A percentile compares a stretch with the other conserved stretches of the same genome.
These are phyloP conservation scores for Nesometra sesokonis DNA, from an alignment of 35 echinoderm and acorn worm genomes.

Conservation along the genomic window DNA sequence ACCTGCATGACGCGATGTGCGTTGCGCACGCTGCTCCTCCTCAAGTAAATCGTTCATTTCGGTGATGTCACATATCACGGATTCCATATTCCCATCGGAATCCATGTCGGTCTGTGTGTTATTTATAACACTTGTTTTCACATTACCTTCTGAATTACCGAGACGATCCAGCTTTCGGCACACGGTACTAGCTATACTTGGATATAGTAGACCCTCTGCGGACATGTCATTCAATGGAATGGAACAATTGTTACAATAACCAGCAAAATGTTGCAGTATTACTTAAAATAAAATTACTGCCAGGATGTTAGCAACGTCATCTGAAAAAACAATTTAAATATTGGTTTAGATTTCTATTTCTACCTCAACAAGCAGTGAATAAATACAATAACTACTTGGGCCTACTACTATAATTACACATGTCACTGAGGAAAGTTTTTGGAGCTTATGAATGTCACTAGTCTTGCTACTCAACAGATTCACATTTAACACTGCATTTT, in stretches of 20 bases:
- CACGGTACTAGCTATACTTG: background rate
- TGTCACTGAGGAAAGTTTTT: no score
- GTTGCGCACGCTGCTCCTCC: background rate
- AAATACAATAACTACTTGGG: no score
- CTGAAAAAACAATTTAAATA: no score
- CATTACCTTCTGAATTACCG: background rate
- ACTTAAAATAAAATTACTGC: no score
- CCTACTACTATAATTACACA: no score
- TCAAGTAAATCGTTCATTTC: background rate
- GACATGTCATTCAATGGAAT: background rate
- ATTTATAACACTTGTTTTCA: background rate
- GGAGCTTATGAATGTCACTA: no score
- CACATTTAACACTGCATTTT: no score
- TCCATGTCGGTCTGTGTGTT: background rate
- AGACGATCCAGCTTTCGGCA: background rate
- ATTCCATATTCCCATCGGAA: background rate
- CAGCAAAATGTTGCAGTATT: background rate
- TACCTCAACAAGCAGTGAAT: no score
- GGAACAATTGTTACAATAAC: background rate
- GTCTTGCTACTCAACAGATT: no score
- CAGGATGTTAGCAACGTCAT: no score
- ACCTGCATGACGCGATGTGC: background rate
- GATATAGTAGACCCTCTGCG: background rate
- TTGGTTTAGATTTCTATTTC: no score
- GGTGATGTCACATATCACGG: background rate